Percentiles rank a stretch among this genome's conserved stretches.
Evolutionary conservation across 2,888 invertebrate species (phyloP).

Genomic region (Metopia argyrocephala): DNA sequence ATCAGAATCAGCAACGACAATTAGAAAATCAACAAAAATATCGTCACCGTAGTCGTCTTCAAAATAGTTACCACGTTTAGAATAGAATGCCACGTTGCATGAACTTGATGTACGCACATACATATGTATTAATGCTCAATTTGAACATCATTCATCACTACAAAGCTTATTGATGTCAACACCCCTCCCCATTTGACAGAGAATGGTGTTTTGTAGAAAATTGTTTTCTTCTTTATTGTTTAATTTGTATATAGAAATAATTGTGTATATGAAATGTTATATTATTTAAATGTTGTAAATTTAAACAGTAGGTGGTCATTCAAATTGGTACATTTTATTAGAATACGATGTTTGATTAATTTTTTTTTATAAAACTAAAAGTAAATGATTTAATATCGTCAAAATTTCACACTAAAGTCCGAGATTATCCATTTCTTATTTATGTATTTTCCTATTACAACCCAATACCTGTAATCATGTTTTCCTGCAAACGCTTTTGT

Average conservation of each 20-base stretch:
- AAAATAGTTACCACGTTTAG: constrained; percentile 46
- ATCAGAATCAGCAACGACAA: constrained; percentile 5
- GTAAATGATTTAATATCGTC: too few relatives aligned
- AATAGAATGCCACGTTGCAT: background rate
- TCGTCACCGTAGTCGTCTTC: constrained; percentile 49
- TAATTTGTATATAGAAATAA: background rate
- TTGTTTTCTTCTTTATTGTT: background rate
- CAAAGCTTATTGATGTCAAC: constrained; percentile 37
- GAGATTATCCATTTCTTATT: too few relatives aligned
- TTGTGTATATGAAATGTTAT: background rate
- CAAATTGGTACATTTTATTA: background rate
- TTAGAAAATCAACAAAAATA: constrained; percentile 31
- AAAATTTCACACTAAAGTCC: too few relatives aligned
- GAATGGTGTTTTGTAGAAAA: background rate
- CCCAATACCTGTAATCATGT: too few relatives aligned
- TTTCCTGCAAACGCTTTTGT: too few relatives aligned
- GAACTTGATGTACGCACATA: background rate
- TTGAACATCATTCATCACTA: constrained; percentile 34
- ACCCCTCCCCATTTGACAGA: constrained; percentile 15
- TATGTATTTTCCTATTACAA: too few relatives aligned
- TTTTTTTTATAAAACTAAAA: background rate
- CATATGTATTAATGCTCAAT: background rate
- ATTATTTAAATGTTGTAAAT: background rate
- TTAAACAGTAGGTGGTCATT: background rate
- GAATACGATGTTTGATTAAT: background rate